Base-by-base conservation (phyloP, 2,797 vertebrate species). In the Strix occidentalis region DNA sequence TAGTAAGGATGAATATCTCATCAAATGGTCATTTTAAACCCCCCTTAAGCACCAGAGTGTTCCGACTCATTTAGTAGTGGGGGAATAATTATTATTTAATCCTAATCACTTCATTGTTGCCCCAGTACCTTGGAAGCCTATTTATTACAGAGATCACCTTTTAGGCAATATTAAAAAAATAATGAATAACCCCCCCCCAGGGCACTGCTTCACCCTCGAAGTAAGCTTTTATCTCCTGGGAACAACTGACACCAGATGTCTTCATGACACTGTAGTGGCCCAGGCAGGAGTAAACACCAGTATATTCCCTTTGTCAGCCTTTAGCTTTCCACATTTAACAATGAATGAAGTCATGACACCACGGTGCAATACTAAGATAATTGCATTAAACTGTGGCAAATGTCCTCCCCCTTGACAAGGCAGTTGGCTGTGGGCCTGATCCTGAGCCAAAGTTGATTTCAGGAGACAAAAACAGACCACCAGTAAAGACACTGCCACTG, bases 81-180 rank as follows among this genome's bases (percentile, higher is more conserved):
- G 53, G 21, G 7, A 83, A 91, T 57, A 94, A 96, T 96, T 93
- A 89, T 92, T 94, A 91, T 91, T 97, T 91, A 95, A 95, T 97
- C 85, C 72, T 90, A 89, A 85, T 91, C 83, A 71, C 80, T 87
- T 87, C 31, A 85, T 66, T 94, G 76, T 82, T 96, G 81, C 88
- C 94, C 81, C 86, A 97, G 71, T 90, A 90, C 53, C 64, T 90
- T 87, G 70, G 88, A 84, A 74, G 29, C 60, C 23, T 93, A 45
- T 97, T 97, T 96, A 60, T 95, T 94, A 93, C 84, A 54, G 70
- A 95, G 60, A 82, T 92, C 39, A 43, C 37, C 87, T 24, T 94
- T 96, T 92, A 91, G 70, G 57, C 74, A 92, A 76, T 78, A 95
- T 87, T 94, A 71, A 93, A 89, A 46, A 53, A 69, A 88, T 65